Conservation (phyloP, 2,113 vertebrate species). For the Gasterosteus aculeatus region DNA sequence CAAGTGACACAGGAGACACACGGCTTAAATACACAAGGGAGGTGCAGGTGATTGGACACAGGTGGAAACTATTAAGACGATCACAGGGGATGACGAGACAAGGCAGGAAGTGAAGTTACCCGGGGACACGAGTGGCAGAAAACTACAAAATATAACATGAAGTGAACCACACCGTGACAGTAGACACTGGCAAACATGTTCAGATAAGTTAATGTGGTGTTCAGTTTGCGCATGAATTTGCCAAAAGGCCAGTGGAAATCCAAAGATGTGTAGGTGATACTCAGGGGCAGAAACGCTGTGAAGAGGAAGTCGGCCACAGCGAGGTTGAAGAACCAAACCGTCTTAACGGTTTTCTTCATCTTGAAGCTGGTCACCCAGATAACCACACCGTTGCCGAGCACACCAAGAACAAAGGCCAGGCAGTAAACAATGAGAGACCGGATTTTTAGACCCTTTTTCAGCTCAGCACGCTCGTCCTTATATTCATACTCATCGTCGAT, state of each 20-base stretch:
- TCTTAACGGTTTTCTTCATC: slow-evolving; percentile 87
- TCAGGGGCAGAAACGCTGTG: slow-evolving; percentile 81
- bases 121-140: too few relatives aligned
- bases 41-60: too few relatives aligned
- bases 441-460: slow-evolving; percentile 64
- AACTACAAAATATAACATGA: too few relatives aligned
- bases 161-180: too few relatives aligned
- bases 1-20: too few relatives aligned
- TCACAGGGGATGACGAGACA: too few relatives aligned
- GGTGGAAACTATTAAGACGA: too few relatives aligned
- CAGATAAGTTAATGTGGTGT: slow-evolving; percentile 75
- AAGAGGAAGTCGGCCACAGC: slow-evolving; percentile 88
- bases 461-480: slow-evolving; percentile 48
- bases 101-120: too few relatives aligned
- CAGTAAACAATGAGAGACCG: slow-evolving; percentile 79
- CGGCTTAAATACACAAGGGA: too few relatives aligned
- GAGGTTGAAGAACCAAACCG: slow-evolving; percentile 85
- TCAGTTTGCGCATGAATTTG: slow-evolving; percentile 83
- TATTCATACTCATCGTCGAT: too few relatives aligned
- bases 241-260: slow-evolving; percentile 86
- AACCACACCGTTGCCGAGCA: slow-evolving; percentile 86
- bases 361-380: slow-evolving; percentile 89
- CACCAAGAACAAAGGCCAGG: slow-evolving; percentile 83
- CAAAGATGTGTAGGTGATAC: slow-evolving; percentile 78
- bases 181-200: slow-evolving; percentile 87